Evolutionary conservation across 2,888 invertebrate genomes (phyloP), one percentile per base, ranked within the genome.

Genomic region (Octodonta nipae): DNA sequence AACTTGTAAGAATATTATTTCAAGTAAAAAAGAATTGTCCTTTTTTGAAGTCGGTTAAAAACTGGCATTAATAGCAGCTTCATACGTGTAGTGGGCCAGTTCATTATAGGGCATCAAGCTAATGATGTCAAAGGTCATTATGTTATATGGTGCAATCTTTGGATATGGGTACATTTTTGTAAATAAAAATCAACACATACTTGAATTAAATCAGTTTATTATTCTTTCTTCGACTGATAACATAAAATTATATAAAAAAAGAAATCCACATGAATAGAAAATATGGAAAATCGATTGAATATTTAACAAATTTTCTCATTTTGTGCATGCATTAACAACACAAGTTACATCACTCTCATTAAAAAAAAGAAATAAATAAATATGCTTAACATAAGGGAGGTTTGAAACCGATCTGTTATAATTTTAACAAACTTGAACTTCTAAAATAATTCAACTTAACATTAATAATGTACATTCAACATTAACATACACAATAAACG

Each of bases 301-400:
- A 52, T 52, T 42, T 52, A 55, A 55, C 51, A 54, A 53, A 50
- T 52, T 52, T 51, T 50, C 50, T 54, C 46, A 51, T 48, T 56
- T 57, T 56, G 55, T 56, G 56, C 56, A 56, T 50, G 54, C 55
- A 51, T 45, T 11, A 28, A 15, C 45, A 46, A 50, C 46, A 45
- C 47, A 49, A 46, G 44, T 50, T 49, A 54, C 48, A 53, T 50
- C 51, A 53, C 51, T 50, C 51, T 50, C 46, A 45, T 41, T 47
- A 20, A 49, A 48, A 47, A 46, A 45, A 46, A 47, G 46, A 49
- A 55, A 55, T 52, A 55, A 55, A 49, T 47, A 49, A 46, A 48
- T 46, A 51, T 50, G 52, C 51, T 50, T 45, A 47, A 45, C 42
- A 44, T 36, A 45, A 40, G 32, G 26, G 25, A 38, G 44, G 45